Conservation (phyloP, 2,113 vertebrate species). For the Cricetomys ansorgei region DNA sequence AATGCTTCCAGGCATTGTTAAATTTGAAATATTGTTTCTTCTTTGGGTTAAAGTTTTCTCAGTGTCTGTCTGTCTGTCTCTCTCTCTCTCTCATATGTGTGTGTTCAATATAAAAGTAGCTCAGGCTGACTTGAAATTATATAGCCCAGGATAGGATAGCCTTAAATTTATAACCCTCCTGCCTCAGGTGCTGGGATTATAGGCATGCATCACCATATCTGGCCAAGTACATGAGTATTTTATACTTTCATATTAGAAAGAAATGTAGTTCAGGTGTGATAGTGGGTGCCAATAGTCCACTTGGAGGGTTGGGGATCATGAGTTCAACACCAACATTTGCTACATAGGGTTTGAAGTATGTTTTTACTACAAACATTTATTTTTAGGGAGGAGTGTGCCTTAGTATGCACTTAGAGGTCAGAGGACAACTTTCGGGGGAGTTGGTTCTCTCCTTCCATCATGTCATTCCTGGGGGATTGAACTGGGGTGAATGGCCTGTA, state of each 20-base stretch:
- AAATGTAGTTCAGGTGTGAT: neutral
- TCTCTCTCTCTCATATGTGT: neutral
- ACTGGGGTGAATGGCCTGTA: neutral
- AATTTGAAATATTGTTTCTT: neutral
- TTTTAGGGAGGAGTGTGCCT: neutral
- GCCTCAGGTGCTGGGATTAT: neutral
- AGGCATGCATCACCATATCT: neutral
- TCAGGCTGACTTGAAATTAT: neutral
- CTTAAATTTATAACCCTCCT: neutral
- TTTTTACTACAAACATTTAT: neutral
- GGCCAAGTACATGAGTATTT: constrained; percentile 24
- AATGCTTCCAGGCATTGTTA: neutral
- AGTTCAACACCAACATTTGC: neutral
- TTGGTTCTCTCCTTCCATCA: neutral
- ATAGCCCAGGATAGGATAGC: neutral
- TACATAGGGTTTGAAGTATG: neutral
- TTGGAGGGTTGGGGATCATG: neutral
- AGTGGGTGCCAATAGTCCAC: neutral
- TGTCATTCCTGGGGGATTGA: neutral
- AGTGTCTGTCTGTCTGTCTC: no score
- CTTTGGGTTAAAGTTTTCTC: neutral
- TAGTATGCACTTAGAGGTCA: neutral
- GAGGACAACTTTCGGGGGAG: neutral
- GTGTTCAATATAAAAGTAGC: neutral
- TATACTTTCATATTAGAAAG: constrained; percentile 31